Conservation (phyloP, 1,140 invertebrate genomes). For the Matsumurasca onukii region DNA sequence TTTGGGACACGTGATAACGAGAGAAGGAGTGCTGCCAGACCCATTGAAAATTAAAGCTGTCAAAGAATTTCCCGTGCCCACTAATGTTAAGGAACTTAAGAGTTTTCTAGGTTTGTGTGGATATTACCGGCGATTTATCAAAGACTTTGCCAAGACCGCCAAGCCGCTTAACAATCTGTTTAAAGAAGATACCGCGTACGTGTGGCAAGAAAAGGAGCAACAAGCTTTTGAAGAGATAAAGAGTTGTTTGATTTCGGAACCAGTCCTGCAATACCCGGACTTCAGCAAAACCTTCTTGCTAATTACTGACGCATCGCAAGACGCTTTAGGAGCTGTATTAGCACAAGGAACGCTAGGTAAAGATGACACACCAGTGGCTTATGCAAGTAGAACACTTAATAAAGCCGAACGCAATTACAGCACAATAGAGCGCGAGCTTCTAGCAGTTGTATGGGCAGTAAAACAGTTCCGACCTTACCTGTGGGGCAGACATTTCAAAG, state of each 20-base stretch:
- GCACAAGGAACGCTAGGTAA: conserved; percentile 42
- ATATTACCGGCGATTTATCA: conserved; percentile 50
- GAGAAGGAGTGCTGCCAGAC: conserved; percentile 49
- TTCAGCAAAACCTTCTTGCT: background rate
- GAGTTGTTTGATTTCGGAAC: background rate
- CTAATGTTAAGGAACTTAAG: conserved; percentile 47
- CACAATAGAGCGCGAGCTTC: conserved; percentile 48
- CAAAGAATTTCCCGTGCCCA: conserved; percentile 47
- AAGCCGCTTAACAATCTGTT: conserved; percentile 46
- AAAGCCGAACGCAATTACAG: conserved; percentile 49
- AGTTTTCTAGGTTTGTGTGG: conserved; percentile 49
- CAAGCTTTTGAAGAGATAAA: background rate
- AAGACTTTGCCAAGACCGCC: conserved; percentile 44
- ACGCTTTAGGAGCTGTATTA: conserved; percentile 42
- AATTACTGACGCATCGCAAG: background rate
- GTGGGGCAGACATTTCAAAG: conserved; percentile 51
- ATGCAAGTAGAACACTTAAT: conserved; percentile 48
- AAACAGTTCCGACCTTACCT: conserved; percentile 53
- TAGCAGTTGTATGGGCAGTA: conserved; percentile 49
- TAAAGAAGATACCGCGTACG: conserved; percentile 40
- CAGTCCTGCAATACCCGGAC: conserved; percentile 22
- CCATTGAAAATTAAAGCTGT: conserved; percentile 48
- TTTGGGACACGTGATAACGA: conserved; percentile 49
- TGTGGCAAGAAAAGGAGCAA: background rate
- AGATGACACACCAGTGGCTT: conserved; percentile 45